These are phyloP conservation scores for Choloepus didactylus DNA, from an alignment of 2,797 vertebrate species.

Conservation along the genomic window DNA sequence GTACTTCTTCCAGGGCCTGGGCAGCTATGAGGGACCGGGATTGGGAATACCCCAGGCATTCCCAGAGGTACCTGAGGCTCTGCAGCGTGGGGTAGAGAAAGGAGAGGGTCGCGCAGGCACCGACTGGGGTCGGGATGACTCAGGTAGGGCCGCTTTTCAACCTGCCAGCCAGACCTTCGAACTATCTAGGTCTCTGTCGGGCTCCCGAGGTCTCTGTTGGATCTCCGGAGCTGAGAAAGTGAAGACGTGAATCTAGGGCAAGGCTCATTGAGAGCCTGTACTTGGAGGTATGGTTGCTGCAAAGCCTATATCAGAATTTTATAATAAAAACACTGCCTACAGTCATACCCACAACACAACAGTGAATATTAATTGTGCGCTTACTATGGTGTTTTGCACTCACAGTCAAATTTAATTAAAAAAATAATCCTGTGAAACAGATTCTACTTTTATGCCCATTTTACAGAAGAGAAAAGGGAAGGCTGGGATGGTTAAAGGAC, in stretches of 20 bases:
- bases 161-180: too few relatives aligned
- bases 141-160: rapidly evolving
- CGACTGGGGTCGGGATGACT: rapidly evolving
- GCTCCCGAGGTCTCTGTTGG: neutral
- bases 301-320: neutral
- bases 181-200: neutral
- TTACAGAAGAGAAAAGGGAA: constrained; percentile 54
- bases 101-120: neutral
- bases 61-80: too few relatives aligned
- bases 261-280: neutral
- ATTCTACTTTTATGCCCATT: neutral
- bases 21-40: neutral
- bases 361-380: too few relatives aligned
- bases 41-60: neutral
- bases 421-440: neutral
- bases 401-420: neutral
- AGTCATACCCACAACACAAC: neutral
- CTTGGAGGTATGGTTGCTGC: rapidly evolving
- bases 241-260: rapidly evolving
- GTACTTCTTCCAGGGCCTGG: neutral
- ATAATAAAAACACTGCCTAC: neutral
- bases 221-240: neutral
- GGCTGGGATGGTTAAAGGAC: neutral
- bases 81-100: rapidly evolving
- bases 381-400: neutral